Percentiles rank a stretch among this genome's conserved stretches.
These are phyloP conservation scores for Mormyrus proboscirostris DNA, from an alignment of 2,797 vertebrate species.

Conservation along the genomic window DNA sequence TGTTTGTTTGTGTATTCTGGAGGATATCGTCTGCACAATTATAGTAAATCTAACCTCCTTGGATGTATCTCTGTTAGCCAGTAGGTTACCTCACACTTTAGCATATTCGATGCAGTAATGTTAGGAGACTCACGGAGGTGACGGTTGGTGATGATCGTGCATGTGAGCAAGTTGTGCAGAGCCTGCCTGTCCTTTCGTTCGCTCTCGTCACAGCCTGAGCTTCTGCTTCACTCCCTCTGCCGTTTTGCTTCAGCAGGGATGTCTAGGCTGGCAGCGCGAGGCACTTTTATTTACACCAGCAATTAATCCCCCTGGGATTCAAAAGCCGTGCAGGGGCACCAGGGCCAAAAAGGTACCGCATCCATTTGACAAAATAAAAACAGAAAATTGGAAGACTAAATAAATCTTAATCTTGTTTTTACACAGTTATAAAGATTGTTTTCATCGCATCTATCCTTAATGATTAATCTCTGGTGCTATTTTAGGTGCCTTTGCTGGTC, in stretches of 20 bases:
- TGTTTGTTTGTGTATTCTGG: not conserved
- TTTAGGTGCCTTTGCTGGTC: not conserved
- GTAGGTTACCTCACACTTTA: not conserved
- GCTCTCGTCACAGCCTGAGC: not conserved
- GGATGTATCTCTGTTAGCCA: not conserved
- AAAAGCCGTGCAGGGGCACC: not conserved
- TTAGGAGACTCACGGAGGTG: not conserved
- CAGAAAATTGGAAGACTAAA: not conserved
- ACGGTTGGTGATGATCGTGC: not conserved
- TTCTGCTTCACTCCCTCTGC: not conserved
- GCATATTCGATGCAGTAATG: not conserved
- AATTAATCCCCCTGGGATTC: not conserved
- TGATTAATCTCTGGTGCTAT: not conserved
- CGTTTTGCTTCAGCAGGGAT: not conserved
- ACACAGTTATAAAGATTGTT: not conserved
- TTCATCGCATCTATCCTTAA: not conserved
- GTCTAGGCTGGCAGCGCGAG: not conserved
- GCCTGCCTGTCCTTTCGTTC: not conserved
- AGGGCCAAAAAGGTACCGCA: not conserved
- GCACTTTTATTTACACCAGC: not conserved
- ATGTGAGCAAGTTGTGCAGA: not conserved
- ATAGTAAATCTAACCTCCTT: not conserved
- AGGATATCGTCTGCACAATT: not conserved
- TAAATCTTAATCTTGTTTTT: conserved; percentile 8
- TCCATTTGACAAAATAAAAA: conserved; percentile 3